Evolutionary conservation across 2,113 vertebrate genomes (phyloP), one percentile per base, ranked within the genome.

Genomic region (Etia nguti): DNA sequence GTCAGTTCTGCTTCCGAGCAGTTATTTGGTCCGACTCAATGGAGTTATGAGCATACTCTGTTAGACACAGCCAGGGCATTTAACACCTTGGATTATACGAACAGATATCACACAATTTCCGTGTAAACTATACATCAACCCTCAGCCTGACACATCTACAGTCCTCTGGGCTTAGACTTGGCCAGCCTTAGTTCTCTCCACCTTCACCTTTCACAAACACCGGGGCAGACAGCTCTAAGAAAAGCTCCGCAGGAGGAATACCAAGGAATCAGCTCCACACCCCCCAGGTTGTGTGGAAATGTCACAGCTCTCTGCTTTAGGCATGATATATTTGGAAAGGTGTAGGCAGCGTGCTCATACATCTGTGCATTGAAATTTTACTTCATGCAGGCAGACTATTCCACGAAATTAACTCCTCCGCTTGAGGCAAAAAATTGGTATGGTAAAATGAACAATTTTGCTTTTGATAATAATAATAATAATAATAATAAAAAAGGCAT

Each of bases 251-350:
- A 75, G 82, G 81, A 89, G 55, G 89, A 93, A 92, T 86, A 90
- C 82, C 86, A 89, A 90, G 84, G 86, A 84, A 86, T 13, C 87
- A 55, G 77, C 83, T 85, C 86, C 85, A 57, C 85, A 57, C 82
- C 68, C 86, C 73, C 75, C 84, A 56, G 88, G 86, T 84, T 77
- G 87, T 88, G 92, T 81, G 68, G 84, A 93, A 95, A 95, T 94
- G 93, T 93, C 92, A 94, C 82, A 48, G 81, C 86, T 87, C 81
- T 80, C 82, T 84, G 90, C 88, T 90, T 94, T 89, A 89, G 80
- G 89, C 60, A 85, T 86, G 90, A 89, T 93, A 92, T 94, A 94
- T 94, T 92, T 91, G 92, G 92, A 93, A 92, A 90, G 86, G 86
- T 90, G 94, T 94, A 84, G 92, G 93, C 89, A 91, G 92, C 3